Evolutionary conservation across 2,797 vertebrate genomes (phyloP).

Genomic region (Enteromius trimaculatus): DNA sequence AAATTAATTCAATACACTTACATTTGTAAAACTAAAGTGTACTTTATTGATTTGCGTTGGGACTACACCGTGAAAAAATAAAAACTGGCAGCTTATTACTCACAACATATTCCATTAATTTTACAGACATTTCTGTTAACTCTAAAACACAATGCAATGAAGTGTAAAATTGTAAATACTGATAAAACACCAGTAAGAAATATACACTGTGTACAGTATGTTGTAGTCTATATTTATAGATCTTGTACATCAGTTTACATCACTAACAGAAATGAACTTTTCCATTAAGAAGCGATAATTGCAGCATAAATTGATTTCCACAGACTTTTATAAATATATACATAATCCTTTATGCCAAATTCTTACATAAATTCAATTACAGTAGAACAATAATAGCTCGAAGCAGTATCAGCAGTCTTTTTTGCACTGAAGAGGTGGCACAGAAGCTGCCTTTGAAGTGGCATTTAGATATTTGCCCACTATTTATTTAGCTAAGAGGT

Average conservation of each 20-base stretch:
- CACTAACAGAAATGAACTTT: not conserved
- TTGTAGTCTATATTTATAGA: no score
- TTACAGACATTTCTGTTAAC: no score
- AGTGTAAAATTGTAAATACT: no score
- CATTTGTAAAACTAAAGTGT: not conserved
- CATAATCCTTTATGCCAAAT: not conserved
- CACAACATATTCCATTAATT: no score
- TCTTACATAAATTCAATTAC: not conserved
- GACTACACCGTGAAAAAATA: not conserved
- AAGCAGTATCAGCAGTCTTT: not conserved
- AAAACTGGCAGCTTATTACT: no score
- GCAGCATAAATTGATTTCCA: not conserved
- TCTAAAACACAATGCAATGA: no score
- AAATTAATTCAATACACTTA: not conserved
- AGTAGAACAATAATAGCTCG: not conserved
- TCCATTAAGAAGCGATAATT: not conserved
- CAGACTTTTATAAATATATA: not conserved
- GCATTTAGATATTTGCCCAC: not conserved
- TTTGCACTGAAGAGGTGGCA: not conserved
- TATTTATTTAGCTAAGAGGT: not conserved
- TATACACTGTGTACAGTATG: no score
- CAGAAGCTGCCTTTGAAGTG: not conserved
- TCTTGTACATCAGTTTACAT: not conserved
- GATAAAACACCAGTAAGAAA: no score
- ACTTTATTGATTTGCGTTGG: not conserved